Conservation (phyloP, 2,888 invertebrate genomes). For the Piscicola geometra region DNA sequence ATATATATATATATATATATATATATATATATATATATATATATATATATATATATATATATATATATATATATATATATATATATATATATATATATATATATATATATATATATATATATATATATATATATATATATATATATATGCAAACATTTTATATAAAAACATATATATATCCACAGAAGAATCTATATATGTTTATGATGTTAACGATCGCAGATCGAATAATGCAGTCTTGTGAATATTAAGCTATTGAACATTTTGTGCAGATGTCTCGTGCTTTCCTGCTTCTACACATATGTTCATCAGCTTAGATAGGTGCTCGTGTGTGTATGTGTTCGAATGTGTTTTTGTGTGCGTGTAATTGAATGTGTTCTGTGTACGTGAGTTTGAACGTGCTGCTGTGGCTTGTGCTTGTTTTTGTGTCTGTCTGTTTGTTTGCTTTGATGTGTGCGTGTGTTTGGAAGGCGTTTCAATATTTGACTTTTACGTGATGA, state of each 20-base stretch:
- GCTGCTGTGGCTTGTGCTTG: background rate
- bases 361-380: background rate
- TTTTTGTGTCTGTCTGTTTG: background rate
- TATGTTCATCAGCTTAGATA: background rate
- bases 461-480: no score
- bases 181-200: no score
- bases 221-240: background rate
- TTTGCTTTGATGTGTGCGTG: background rate
- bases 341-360: no score
- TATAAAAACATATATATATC: background rate
- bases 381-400: background rate
- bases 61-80: slow-evolving; percentile 1
- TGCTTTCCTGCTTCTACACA: background rate
- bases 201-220: background rate
- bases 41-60: slow-evolving; percentile 22
- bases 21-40: slow-evolving; percentile 19
- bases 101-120: no score
- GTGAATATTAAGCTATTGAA: slow-evolving; percentile 7
- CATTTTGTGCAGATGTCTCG: slow-evolving; percentile 6
- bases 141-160: slow-evolving; percentile 23
- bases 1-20: background rate
- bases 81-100: background rate
- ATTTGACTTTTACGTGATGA: no score
- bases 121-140: slow-evolving; percentile 1
- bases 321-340: no score